phyloP scores from a whole-genome alignment of 2,888 invertebrate species.

The Pseudococcus longispinus region DNA sequence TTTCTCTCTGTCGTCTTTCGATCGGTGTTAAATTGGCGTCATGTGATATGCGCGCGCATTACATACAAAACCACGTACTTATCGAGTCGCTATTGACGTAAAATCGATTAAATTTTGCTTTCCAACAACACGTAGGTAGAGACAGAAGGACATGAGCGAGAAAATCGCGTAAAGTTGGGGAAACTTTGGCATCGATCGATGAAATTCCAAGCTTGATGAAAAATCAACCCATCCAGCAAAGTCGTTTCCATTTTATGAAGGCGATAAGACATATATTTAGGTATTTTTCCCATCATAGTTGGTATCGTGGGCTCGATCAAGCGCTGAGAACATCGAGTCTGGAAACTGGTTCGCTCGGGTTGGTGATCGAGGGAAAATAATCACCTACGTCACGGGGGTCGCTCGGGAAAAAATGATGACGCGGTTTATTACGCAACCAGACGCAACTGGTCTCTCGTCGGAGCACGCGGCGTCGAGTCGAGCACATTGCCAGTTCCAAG shows the following conservation, averaged over 20 bases:
- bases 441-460: not conserved
- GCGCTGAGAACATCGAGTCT: not conserved
- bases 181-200: not conserved
- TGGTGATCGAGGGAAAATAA: not conserved
- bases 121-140: not conserved
- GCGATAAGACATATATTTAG: not conserved
- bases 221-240: not conserved
- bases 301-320: not conserved
- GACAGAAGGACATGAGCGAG: not conserved
- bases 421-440: constrained; percentile 4
- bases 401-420: constrained; percentile 11
- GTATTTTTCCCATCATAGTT: constrained; percentile 1
- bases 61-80: not conserved
- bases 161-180: not conserved
- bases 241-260: not conserved
- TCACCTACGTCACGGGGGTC: not conserved
- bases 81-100: not conserved
- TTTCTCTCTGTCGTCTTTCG: not conserved
- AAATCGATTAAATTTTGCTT: not conserved
- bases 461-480: not conserved
- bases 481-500: not conserved
- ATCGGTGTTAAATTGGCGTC: not conserved
- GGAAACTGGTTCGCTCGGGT: not conserved
- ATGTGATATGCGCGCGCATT: not conserved
- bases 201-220: not conserved